Evolutionary conservation across 2,888 invertebrate species (phyloP), one percentile per base, ranked within the genome.

Genomic region (Octonoba sinensis): DNA sequence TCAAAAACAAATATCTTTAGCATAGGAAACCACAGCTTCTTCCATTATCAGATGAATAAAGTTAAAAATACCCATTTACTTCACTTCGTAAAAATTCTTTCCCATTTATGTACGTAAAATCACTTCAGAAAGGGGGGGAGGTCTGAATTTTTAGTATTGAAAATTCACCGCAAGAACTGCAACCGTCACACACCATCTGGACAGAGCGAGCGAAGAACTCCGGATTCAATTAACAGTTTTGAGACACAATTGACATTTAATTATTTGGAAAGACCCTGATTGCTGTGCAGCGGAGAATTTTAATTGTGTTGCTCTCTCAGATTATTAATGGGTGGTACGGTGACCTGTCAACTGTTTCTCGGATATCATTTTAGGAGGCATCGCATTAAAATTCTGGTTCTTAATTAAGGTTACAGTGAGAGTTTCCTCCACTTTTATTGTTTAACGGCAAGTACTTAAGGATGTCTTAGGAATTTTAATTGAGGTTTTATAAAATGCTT

Each of bases 211-310:
- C 36, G 36, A 36, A 36, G 36, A 36, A 8, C 36, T 27, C 27
- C 15, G 60, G 67, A 79, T 79, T 79, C 79, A 79, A 79, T 79
- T 79, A 79, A 79, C 79, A 60, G 71, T 46, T 71, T 71, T 72
- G 56, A 49, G 78, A 73, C 79, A 66, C 67, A 79, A 79, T 79
- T 79, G 72, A 73, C 72, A 72, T 72, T 79, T 79, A 79, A 79
- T 79, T 79, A 79, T 79, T 79, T 60, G 72, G 46, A 49, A 65
- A 72, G 56, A 59, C 72, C 51, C 72, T 79, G 76, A 76, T 79
- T 72, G 60, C 57, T 57, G 54, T 59, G 27, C 51, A 36, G 3
- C 24, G 36, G 12, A 49, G 72, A 72, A 79, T 72, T 79, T 79
- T 79, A 79, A 79, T 79, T 79, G 79, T 73, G 60, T 46, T 44